Evolutionary conservation across 1,140 invertebrate species (phyloP).

Genomic region (Sogatella furcifera): DNA sequence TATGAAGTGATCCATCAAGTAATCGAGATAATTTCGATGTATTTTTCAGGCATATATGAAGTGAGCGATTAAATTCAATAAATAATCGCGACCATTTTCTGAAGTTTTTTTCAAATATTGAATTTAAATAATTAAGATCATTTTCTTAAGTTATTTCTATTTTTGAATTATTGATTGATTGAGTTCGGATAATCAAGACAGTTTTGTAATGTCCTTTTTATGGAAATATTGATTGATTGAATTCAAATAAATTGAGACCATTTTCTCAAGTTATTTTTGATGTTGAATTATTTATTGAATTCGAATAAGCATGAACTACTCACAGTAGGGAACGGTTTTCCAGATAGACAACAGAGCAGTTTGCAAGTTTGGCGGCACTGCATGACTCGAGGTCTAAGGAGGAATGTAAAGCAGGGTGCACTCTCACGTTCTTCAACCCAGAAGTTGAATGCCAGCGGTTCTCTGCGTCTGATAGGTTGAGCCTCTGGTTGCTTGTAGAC

Average conservation of each 20-base stretch:
- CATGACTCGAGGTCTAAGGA: slow-evolving; percentile 93
- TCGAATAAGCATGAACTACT: slow-evolving; percentile 18
- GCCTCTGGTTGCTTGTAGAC: slow-evolving; percentile 59
- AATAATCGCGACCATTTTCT: too few relatives aligned
- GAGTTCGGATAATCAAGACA: too few relatives aligned
- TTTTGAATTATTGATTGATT: too few relatives aligned
- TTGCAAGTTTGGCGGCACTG: slow-evolving; percentile 91
- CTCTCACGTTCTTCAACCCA: slow-evolving; percentile 84
- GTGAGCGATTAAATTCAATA: too few relatives aligned
- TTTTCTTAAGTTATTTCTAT: too few relatives aligned
- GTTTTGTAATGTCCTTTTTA: not conserved
- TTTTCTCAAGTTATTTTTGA: too few relatives aligned
- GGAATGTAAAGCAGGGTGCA: slow-evolving; percentile 92
- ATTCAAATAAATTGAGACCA: not conserved
- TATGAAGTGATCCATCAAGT: too few relatives aligned
- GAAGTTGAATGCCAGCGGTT: slow-evolving; percentile 70
- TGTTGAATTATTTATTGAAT: not conserved
- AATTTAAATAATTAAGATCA: too few relatives aligned
- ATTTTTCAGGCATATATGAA: too few relatives aligned
- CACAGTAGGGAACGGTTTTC: slow-evolving; percentile 87
- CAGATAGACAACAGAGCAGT: slow-evolving; percentile 90
- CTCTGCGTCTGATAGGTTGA: slow-evolving; percentile 57
- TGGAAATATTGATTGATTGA: not conserved
- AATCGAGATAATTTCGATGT: too few relatives aligned
- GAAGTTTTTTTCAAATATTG: too few relatives aligned